Percentiles rank a stretch among this genome's conserved stretches.
Evolutionary conservation across 2,797 vertebrate species (phyloP).

Genomic region (Helostoma temminkii): DNA sequence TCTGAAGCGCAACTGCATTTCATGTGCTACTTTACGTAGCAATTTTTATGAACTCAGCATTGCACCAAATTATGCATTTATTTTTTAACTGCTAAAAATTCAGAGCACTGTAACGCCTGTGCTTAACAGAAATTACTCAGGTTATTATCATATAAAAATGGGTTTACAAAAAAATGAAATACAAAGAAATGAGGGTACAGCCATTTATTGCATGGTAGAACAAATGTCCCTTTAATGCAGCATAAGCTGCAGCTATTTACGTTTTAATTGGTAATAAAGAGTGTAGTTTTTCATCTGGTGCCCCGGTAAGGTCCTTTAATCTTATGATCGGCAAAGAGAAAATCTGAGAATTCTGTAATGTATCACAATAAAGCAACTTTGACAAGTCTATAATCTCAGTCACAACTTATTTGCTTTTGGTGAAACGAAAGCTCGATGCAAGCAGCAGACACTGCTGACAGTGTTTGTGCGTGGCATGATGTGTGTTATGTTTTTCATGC

Average conservation of each 20-base stretch:
- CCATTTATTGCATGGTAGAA: conserved; percentile 73
- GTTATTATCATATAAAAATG: conserved; percentile 78
- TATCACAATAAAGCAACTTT: conserved; percentile 80
- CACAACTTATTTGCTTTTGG: conserved; percentile 78
- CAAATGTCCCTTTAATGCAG: conserved; percentile 75
- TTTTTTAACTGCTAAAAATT: conserved; percentile 62
- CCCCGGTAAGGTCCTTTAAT: conserved; percentile 65
- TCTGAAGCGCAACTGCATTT: conserved; percentile 68
- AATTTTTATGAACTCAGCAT: conserved; percentile 87
- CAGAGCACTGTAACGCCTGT: conserved; percentile 39
- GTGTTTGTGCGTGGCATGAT: conserved; percentile 65
- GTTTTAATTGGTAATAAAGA: conserved; percentile 79
- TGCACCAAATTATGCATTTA: conserved; percentile 80
- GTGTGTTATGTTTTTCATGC: conserved; percentile 74
- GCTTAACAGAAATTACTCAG: conserved; percentile 62
- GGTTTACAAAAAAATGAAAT: conserved; percentile 72
- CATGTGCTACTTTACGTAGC: conserved; percentile 78
- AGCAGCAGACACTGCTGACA: conserved; percentile 65
- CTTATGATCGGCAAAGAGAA: conserved; percentile 47
- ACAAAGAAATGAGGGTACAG: conserved; percentile 66
- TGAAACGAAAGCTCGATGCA: conserved; percentile 59
- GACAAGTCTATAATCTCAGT: conserved; percentile 81
- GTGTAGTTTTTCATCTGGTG: conserved; percentile 59
- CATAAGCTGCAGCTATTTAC: conserved; percentile 71
- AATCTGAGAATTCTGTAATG: conserved; percentile 65